Base-by-base conservation (phyloP, 2,113 vertebrate species). In the Neodontobutis hainanensis region DNA sequence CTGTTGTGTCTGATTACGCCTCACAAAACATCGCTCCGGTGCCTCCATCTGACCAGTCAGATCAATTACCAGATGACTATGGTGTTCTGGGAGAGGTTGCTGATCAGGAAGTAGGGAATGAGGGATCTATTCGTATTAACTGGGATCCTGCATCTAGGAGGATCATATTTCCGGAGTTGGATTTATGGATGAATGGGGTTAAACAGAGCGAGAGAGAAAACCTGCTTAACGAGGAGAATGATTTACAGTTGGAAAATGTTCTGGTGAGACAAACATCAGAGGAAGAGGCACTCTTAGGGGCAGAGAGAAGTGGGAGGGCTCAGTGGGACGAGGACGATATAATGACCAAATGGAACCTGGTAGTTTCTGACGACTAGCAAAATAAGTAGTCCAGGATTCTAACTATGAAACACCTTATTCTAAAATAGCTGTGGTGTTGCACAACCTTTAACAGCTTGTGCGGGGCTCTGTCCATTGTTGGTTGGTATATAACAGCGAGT, bases 271-370 rank as follows among this genome's bases (percentile, higher is more conserved):
- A 82, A 58, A 8, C 7, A 0, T 87, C 79, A 0, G 62, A 75
- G 34, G 81, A 87, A 14, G 65, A 8, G 1, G 56, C 34, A 7
- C 34, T 55, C 34, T 55, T 55, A 8, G 76, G 56, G 16, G 3
- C 36, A 3, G 47, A 40, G 56, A 72, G 50, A 48, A 65, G 11
- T 42, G 27, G 3, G 4, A 75, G 48, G 5, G 10, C 6, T 10
- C 12, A 14, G 3, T 71, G 35, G 32, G 68, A 67, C 10, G 11
- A 0, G 4, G 68, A 78, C 4, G 43, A 76, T 14, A 6, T 83
- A 51, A 53, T 77, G 1, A 68, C n/a, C 43, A 82, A 80, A 67
- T 89, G 85, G 85, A 6, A 64, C 6, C 51, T 90, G 40, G 57
- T 77, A 0, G 6, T 89, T 51, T 61, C 71, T 0, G 42, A 65